Evolutionary conservation across 2,113 vertebrate species (phyloP), one percentile per base, ranked within the genome.

Genomic region (Pandion haliaetus): DNA sequence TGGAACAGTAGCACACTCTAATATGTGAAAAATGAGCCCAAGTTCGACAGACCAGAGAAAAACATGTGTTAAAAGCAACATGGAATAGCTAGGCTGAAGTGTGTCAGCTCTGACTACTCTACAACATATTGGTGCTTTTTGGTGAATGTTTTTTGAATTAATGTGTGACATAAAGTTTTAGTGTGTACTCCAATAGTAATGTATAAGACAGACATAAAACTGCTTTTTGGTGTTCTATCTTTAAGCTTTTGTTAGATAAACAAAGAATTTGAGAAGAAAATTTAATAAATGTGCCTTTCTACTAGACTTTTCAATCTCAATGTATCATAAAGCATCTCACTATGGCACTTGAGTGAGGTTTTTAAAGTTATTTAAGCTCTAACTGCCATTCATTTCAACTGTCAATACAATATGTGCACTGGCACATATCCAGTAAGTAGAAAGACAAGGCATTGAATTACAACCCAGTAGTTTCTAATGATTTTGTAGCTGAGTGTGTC

Each of bases 141-240:
- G 25, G 4, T 38, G 58, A 32, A 18, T 1, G 0, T 54, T 42
- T 12, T 57, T 49, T 45, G 7, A 63, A 38, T 84, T 82, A 15
- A 9, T 3, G 8, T 6, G 17, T 40, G 26, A 31, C 9, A 5
- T 2, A 4, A 38, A 36, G 17, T 26, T 72, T 13, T n/a, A 45
- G 19, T 3, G 9, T 0, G 0, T 54, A 42, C 50, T 62, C 10
- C 26, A 17, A 5, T 28, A 8, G 1, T 11, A 11, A 15, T 1
- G 5, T n/a, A 9, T 40, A 17, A 69, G 55, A 47, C n/a, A 70
- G 23, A 29, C 9, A 8, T 6, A 45, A 63, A 81, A 21, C 15
- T 24, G 31, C 14, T 57, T 86, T 72, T 71, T 38, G 44, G 3
- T 55, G 1, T 61, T 59, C 1, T 8, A 6, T 31, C 26, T 70